Percentiles rank a stretch among this genome's conserved stretches.
These are phyloP conservation scores for Prinia subflava DNA, from an alignment of 2,113 vertebrate genomes.

Conservation along the genomic window DNA sequence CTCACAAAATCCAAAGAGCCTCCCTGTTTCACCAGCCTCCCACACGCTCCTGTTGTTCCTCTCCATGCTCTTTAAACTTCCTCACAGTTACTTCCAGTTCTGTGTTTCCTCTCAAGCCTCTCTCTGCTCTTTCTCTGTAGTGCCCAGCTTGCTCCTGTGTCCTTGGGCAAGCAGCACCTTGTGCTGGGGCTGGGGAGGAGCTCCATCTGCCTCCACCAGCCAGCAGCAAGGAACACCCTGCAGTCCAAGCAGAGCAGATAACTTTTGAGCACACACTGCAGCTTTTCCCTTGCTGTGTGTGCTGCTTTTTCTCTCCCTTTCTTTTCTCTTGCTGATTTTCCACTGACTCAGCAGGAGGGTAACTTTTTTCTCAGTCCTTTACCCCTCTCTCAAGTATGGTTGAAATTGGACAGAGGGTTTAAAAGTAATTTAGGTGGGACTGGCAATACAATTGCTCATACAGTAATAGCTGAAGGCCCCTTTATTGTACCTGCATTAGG, in stretches of 20 bases:
- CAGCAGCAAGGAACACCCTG: neutral
- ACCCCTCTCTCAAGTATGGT: neutral
- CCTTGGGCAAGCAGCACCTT: neutral
- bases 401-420: neutral
- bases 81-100: constrained; percentile 10
- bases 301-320: neutral
- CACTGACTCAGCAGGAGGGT: neutral
- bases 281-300: neutral
- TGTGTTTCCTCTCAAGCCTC: neutral
- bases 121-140: neutral
- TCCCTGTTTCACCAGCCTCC: neutral
- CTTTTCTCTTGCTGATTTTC: neutral
- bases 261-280: neutral
- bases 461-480: neutral
- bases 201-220: rapidly evolving
- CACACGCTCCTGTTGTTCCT: constrained; percentile 3
- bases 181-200: neutral
- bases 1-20: constrained; percentile 20
- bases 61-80: neutral
- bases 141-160: neutral
- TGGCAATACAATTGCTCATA: neutral
- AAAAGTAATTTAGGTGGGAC: neutral
- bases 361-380: neutral
- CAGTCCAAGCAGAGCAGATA: neutral
- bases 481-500: neutral